phyloP scores from a whole-genome alignment of 35 echinoderm and acorn worm genomes.

The Strongylocentrotus purpuratus region DNA sequence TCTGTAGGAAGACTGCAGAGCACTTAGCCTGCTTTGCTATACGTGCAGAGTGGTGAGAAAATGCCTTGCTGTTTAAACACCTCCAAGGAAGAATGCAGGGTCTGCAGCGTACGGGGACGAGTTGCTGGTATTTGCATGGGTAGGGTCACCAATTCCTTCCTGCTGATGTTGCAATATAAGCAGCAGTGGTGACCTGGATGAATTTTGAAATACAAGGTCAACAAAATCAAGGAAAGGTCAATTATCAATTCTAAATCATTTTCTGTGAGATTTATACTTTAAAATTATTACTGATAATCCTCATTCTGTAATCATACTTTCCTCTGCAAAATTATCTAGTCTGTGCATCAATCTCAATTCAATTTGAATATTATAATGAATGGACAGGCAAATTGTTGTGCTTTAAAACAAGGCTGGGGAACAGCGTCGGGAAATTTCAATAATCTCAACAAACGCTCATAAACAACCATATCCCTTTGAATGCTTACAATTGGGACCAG shows the following conservation, averaged over 20 bases:
- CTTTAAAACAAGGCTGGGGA: neutral
- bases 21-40: too few species aligned
- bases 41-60: too few species aligned
- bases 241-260: too few species aligned
- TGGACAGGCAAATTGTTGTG: neutral
- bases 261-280: too few species aligned
- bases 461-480: neutral
- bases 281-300: neutral
- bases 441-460: neutral
- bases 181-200: constrained; percentile 13
- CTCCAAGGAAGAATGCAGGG: neutral
- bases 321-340: neutral
- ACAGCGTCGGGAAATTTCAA: neutral
- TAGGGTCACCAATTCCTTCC: constrained; percentile 14
- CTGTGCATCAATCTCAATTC: neutral
- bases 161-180: neutral
- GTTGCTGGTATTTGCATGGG: neutral
- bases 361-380: neutral
- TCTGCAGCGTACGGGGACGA: neutral
- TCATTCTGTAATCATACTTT: neutral
- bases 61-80: neutral
- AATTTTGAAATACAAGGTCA: neutral
- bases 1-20: too few species aligned
- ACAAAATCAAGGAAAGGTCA: neutral
- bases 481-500: constrained; percentile 23